A percentile compares a stretch with the other conserved stretches of the same genome.
phyloP scores from a whole-genome alignment of 2,888 invertebrate species.

The Gasteruption jaculator region DNA sequence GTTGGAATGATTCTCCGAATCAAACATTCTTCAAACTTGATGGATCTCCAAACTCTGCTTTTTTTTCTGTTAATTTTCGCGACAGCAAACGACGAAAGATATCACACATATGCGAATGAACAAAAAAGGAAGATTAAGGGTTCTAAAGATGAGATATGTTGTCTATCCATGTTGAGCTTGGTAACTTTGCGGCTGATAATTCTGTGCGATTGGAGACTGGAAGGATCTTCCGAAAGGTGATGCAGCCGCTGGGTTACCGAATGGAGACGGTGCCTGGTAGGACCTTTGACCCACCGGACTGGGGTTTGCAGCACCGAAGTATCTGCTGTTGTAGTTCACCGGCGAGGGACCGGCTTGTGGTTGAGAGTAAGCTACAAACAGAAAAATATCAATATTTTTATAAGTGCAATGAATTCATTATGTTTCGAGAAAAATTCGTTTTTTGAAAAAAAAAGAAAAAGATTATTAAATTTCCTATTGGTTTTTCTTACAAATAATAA shows the following conservation, averaged over 20 bases:
- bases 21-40: no score
- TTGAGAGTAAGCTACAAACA: constrained; percentile 30
- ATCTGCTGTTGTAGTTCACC: constrained; percentile 26
- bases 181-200: constrained; percentile 38
- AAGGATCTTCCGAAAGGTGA: constrained; percentile 26
- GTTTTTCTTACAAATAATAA: no score
- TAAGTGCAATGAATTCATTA: no score
- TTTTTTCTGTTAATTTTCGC: no score
- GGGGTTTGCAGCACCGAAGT: constrained; percentile 25
- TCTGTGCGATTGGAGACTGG: constrained; percentile 28
- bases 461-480: no score
- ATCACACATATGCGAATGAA: no score
- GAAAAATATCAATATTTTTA: constrained; percentile 4
- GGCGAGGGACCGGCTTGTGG: constrained; percentile 23
- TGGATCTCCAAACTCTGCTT: no score
- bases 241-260: constrained; percentile 23
- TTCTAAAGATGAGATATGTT: no score
- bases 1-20: constrained; percentile 13
- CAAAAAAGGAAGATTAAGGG: no score
- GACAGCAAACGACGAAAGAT: no score
- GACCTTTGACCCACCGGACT: constrained; percentile 17
- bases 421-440: no score
- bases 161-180: constrained; percentile 33
- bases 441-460: no score
- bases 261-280: constrained; percentile 21